phyloP scores from a whole-genome alignment of 1,140 invertebrate genomes.

The Euschistus heros region DNA sequence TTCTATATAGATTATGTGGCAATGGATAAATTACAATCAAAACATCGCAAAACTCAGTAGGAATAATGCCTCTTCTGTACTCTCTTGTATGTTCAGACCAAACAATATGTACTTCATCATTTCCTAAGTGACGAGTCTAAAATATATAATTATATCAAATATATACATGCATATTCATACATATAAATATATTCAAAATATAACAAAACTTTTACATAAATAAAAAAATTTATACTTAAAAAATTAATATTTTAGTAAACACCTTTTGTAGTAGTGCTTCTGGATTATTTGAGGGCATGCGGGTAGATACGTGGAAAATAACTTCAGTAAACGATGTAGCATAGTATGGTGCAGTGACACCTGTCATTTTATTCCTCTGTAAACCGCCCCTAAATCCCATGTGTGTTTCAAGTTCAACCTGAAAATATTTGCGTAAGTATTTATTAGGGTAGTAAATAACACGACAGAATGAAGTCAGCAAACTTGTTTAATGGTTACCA shows the following conservation, averaged over 20 bases:
- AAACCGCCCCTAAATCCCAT: conserved; percentile 93
- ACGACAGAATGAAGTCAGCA: no score
- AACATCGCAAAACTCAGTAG: conserved; percentile 98
- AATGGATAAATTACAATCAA: conserved; percentile 95
- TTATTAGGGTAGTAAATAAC: no score
- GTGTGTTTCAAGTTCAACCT: conserved; percentile 86
- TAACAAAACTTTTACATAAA: background rate
- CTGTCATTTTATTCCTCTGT: conserved; percentile 79
- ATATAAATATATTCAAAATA: background rate
- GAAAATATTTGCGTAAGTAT: conserved; percentile 16
- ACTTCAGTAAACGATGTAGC: conserved; percentile 80
- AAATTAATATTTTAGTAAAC: background rate
- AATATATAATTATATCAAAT: no score
- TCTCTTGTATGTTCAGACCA: conserved; percentile 96
- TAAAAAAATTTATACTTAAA: no score
- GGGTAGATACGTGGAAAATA: conserved; percentile 94
- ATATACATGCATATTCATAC: background rate
- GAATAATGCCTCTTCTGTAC: conserved; percentile 92
- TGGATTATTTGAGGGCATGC: conserved; percentile 75
- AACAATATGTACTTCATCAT: conserved; percentile 98
- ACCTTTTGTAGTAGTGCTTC: conserved; percentile 80
- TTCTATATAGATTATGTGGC: conserved; percentile 56
- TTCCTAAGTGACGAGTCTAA: conserved; percentile 87
- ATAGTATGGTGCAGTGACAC: conserved; percentile 88
- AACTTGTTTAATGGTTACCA: no score